Conservation (phyloP, 2,797 vertebrate genomes). For the Galaxias olidus region DNA sequence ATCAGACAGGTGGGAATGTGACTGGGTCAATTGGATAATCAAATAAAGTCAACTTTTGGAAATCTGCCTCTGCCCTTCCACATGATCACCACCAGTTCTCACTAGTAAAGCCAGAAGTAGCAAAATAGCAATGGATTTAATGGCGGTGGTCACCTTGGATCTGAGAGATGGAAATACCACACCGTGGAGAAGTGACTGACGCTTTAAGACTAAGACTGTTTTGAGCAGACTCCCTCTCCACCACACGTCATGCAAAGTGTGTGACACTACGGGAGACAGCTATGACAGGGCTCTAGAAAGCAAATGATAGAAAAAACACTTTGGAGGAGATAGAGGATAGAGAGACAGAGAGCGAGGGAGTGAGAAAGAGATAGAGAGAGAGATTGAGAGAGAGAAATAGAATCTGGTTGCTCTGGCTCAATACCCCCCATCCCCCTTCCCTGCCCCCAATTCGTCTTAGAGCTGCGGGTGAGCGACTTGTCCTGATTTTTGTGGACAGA, state of each 20-base stretch:
- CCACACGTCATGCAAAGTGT: slow-evolving; percentile 85
- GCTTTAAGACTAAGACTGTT: slow-evolving; percentile 76
- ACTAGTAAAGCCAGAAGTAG: slow-evolving; percentile 61
- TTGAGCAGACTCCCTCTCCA: slow-evolving; percentile 73
- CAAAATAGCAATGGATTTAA: slow-evolving; percentile 71
- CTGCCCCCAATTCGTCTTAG: slow-evolving; percentile 73
- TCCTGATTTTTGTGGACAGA: slow-evolving; percentile 81
- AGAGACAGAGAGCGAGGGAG: slow-evolving; percentile 70
- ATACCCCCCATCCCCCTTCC: slow-evolving; percentile 69
- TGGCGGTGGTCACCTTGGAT: slow-evolving; percentile 69
- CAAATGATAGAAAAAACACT: slow-evolving; percentile 69
- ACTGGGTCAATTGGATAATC: slow-evolving; percentile 43
- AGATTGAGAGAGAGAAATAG: slow-evolving; percentile 76
- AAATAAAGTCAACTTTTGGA: slow-evolving; percentile 50
- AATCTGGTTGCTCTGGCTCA: slow-evolving; percentile 78
- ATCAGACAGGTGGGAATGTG: slow-evolving; percentile 45
- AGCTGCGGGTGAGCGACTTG: slow-evolving; percentile 83
- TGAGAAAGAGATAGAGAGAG: slow-evolving; percentile 59
- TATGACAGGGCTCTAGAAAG: slow-evolving; percentile 77
- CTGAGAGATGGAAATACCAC: slow-evolving; percentile 68
- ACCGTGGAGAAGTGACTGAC: slow-evolving; percentile 69
- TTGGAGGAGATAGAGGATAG: slow-evolving; percentile 72
- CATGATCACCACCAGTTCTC: slow-evolving; percentile 54
- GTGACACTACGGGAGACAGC: slow-evolving; percentile 65
- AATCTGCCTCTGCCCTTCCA: slow-evolving; percentile 54